Evolutionary conservation across 2,113 vertebrate species (phyloP).

Genomic region (Mungos mungo): DNA sequence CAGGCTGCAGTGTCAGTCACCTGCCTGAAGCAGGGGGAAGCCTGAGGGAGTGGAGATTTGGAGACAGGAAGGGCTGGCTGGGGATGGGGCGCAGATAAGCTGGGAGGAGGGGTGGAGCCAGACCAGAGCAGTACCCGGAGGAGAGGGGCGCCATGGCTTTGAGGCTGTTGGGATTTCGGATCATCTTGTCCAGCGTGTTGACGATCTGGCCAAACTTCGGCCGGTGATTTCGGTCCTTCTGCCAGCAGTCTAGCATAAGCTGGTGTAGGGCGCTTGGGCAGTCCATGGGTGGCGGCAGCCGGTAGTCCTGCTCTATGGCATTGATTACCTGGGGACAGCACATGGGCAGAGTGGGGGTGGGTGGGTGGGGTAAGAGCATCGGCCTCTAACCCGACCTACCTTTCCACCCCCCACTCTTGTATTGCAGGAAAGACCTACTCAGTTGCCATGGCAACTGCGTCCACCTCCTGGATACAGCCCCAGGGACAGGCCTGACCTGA

Average conservation of each 20-base stretch:
- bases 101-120: no score
- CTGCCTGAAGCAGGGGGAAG: not conserved
- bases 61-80: not conserved
- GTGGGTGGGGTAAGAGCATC: not conserved
- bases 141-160: slow-evolving; percentile 95
- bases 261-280: slow-evolving; percentile 95
- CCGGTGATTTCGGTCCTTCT: slow-evolving; percentile 96
- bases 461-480: not conserved
- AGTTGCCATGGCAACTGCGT: not conserved
- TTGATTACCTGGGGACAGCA: slow-evolving; percentile 92
- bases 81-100: not conserved
- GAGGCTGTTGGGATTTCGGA: slow-evolving; percentile 95
- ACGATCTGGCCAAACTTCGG: slow-evolving; percentile 97
- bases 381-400: not conserved
- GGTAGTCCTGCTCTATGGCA: slow-evolving; percentile 96
- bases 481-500: not conserved
- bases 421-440: not conserved
- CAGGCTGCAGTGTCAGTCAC: no score
- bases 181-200: slow-evolving; percentile 97
- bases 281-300: slow-evolving; percentile 96
- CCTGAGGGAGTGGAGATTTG: not conserved
- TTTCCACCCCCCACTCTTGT: not conserved
- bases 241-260: slow-evolving; percentile 98
- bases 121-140: slow-evolving; percentile 87
- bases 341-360: not conserved